Conservation (phyloP, 1,140 invertebrate genomes). For the Parapsyche elsis region DNA sequence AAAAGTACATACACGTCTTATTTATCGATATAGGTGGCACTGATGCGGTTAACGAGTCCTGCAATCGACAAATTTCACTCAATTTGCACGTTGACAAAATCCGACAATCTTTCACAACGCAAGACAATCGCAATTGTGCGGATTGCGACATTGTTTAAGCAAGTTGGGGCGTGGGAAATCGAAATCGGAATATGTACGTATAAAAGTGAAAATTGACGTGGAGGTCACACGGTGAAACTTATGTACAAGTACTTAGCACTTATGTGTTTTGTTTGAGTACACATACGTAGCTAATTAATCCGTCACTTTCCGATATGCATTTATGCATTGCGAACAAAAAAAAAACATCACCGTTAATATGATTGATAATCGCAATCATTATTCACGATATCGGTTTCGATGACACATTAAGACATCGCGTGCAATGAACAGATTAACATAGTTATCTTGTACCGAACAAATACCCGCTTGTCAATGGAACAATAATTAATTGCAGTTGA, state of each 20-base stretch:
- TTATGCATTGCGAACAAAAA: constrained; percentile 6
- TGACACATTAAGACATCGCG: constrained; percentile 30
- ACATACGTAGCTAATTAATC: no score
- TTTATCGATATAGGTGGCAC: no score
- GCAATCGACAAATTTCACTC: no score
- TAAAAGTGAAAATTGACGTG: constrained; percentile 18
- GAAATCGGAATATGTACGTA: not conserved
- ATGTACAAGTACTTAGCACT: not conserved
- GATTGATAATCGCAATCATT: not conserved
- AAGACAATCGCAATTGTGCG: no score
- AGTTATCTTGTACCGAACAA: constrained; percentile 21
- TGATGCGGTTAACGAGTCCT: no score
- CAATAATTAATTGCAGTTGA: constrained; percentile 17
- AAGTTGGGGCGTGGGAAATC: not conserved
- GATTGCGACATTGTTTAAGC: no score
- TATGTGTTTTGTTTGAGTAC: no score
- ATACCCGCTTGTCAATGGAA: not conserved
- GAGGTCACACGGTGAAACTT: not conserved
- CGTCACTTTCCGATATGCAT: not conserved
- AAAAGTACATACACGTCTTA: not conserved
- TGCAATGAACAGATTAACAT: constrained; percentile 10
- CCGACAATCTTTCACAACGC: no score
- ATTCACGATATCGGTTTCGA: constrained; percentile 16
- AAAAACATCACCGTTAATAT: no score
- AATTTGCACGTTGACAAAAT: no score